Base-by-base conservation (phyloP, 1,140 invertebrate species). In the Bathynomus jamesi region DNA sequence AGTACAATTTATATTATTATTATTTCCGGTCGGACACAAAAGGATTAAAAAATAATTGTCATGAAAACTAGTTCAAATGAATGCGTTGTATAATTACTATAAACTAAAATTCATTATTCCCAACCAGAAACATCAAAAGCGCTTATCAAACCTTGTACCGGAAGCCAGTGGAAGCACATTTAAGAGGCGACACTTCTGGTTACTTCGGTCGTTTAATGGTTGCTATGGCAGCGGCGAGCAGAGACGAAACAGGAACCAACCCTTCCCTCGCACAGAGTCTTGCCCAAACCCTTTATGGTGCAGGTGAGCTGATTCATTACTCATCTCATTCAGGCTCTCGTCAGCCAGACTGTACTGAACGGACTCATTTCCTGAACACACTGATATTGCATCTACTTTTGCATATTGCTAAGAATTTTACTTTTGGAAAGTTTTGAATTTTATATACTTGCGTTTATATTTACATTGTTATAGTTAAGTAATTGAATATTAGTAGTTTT, bases 141-240 rank as follows among this genome's bases (percentile, higher is more conserved):
- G 70, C 69, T 28, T 76, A 73, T 40, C 30, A 73, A 0, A 67
- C 68, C 5, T 61, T 70, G 78, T 98, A 94, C 82, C 87, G 88
- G 73, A 91, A 88, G 80, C 84, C 88, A 63, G 82, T 99, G 71
- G 96, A 98, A 80, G 87, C 87, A 4, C 95, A 96, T 79, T 84
- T 99, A 65, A 90, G 90, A 80, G 91, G 89, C 27, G 96, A 99
- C 79, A 96, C 95, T 24, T 96, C 94, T 2, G 96, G 94, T 3
- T 87, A 93, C 80, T 98, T 98, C 83, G 92, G 92, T 82, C 88
- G 94, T 69, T 84, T 99, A 3, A 87, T 96, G 64, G 89, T 98
- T 24, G 82, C 75, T 29, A 76, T 76, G 75, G 69, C 67, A 40
- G 68, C 75, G 1, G 72, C 65, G 74, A 25, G 69, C 67, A 25